Evolutionary conservation across 1,140 invertebrate genomes (phyloP).

Genomic region (Brachystomella parvula): DNA sequence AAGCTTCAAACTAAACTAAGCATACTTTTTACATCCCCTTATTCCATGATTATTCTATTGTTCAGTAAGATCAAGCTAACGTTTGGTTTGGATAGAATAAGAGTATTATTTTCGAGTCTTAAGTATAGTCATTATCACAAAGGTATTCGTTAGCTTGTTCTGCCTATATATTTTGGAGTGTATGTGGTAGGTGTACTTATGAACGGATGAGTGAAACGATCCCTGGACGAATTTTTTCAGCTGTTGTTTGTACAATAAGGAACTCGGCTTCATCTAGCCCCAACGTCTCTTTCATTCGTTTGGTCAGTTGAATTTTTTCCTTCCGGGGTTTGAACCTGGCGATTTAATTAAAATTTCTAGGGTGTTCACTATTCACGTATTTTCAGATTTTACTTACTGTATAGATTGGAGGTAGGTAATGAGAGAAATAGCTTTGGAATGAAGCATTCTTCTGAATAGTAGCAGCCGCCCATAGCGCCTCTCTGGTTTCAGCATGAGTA

Average conservation of each 20-base stretch:
- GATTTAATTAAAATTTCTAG: constrained; percentile 7
- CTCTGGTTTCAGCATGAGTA: constrained; percentile 21
- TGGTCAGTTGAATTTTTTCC: constrained; percentile 21
- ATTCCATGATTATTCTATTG: no score
- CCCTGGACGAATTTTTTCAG: constrained; percentile 36
- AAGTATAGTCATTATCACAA: no score
- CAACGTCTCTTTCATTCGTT: constrained; percentile 18
- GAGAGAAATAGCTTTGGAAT: constrained; percentile 29
- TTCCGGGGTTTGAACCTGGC: constrained; percentile 21
- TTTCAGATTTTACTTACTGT: constrained; percentile 20
- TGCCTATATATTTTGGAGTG: no score
- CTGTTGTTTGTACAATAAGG: constrained; percentile 31
- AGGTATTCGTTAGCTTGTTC: no score
- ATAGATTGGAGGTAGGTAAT: constrained; percentile 33
- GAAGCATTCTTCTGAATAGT: constrained; percentile 28
- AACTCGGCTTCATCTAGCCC: constrained; percentile 31
- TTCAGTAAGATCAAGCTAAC: no score
- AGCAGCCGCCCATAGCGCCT: constrained; percentile 27
- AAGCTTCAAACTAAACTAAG: no score
- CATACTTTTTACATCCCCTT: no score
- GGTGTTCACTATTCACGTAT: neutral
- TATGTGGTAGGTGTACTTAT: no score
- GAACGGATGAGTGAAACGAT: no score
- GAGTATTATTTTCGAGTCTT: no score
- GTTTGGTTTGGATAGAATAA: no score